Evolutionary conservation across 2,113 vertebrate species (phyloP).

Genomic region (Aix galericulata): DNA sequence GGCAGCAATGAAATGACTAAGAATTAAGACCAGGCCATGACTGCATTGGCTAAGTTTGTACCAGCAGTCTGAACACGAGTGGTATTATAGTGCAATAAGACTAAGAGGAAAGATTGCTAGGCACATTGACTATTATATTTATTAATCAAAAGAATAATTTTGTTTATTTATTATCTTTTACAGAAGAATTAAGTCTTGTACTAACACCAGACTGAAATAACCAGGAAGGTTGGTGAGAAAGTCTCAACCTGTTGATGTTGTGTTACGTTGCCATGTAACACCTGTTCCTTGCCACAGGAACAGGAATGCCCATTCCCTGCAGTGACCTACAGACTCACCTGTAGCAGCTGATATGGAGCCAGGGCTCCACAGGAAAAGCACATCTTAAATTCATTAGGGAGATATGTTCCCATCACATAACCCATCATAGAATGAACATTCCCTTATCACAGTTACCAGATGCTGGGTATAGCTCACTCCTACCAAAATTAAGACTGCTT

Average conservation of each 20-base stretch:
- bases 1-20: background rate
- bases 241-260: background rate
- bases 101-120: background rate
- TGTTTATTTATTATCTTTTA: background rate
- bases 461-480: accelerated
- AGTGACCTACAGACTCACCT: background rate
- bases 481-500: background rate
- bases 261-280: background rate
- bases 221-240: background rate
- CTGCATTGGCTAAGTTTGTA: background rate
- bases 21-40: background rate
- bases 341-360: background rate
- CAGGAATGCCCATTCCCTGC: background rate
- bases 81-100: background rate
- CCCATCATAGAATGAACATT: background rate
- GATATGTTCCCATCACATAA: background rate
- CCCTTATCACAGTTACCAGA: background rate
- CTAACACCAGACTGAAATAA: background rate
- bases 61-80: background rate
- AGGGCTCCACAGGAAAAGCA: background rate
- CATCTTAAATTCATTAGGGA: background rate
- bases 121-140: background rate
- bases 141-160: background rate
- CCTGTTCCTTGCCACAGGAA: background rate
- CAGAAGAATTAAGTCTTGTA: background rate